Evolutionary conservation across 2,888 invertebrate species (phyloP).

Genomic region (Hirtodrosophila alboralis): DNA sequence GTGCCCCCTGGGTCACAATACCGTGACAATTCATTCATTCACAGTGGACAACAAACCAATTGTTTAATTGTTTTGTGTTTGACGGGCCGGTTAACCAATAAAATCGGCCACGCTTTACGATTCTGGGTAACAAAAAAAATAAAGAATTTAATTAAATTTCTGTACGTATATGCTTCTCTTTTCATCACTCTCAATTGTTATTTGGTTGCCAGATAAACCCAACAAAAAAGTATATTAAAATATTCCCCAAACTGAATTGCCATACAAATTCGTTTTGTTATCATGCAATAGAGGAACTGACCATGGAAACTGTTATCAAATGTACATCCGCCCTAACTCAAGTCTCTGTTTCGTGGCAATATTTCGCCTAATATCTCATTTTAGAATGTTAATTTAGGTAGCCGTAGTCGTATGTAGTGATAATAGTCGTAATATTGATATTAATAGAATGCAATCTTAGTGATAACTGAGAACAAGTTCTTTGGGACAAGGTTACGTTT

Average conservation of each 20-base stretch:
- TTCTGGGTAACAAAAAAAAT: constrained; percentile 15
- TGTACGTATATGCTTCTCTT: constrained; percentile 7
- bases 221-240: constrained; percentile 2
- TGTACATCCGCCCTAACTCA: constrained; percentile 17
- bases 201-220: constrained; percentile 31
- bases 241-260: constrained; percentile 8
- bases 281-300: constrained; percentile 43
- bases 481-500: constrained; percentile 4
- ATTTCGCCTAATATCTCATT: not conserved
- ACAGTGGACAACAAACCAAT: constrained; percentile 52
- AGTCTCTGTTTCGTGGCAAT: not conserved
- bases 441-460: too few species aligned
- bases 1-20: constrained; percentile 33
- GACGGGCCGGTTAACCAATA: constrained; percentile 62
- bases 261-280: constrained; percentile 31
- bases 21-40: constrained; percentile 62
- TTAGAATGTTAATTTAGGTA: too few species aligned
- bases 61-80: constrained; percentile 72
- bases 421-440: too few species aligned
- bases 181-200: constrained; percentile 47
- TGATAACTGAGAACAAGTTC: constrained; percentile 3
- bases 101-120: constrained; percentile 70
- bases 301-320: constrained; percentile 43
- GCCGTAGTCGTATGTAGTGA: too few species aligned
- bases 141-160: constrained; percentile 42